phyloP scores from a whole-genome alignment of 2,113 vertebrate genomes.

The Verasper variegatus region DNA sequence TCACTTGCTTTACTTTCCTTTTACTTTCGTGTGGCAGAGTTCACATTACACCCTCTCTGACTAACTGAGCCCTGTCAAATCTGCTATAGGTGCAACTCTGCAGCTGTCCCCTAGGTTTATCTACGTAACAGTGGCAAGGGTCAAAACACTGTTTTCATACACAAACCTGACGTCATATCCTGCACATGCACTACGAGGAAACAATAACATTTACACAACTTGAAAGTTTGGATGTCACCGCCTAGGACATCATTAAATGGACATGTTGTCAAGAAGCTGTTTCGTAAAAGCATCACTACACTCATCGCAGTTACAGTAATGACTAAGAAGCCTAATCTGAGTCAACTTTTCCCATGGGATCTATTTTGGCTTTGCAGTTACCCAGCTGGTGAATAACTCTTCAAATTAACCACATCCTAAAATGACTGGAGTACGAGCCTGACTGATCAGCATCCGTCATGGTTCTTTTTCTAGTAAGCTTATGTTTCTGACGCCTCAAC shows the following conservation, averaged over 20 bases:
- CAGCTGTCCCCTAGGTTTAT: slow-evolving; percentile 25
- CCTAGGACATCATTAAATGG: not conserved
- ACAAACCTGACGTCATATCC: slow-evolving; percentile 20
- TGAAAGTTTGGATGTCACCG: not conserved
- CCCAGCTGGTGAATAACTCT: slow-evolving; percentile 40
- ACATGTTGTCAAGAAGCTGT: slow-evolving; percentile 32
- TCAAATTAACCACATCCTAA: slow-evolving; percentile 23
- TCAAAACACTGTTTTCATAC: slow-evolving; percentile 19
- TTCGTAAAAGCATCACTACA: not conserved
- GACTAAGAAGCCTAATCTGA: slow-evolving; percentile 56
- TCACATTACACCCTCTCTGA: slow-evolving; percentile 50
- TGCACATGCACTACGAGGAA: slow-evolving; percentile 4
- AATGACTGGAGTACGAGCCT: slow-evolving; percentile 21
- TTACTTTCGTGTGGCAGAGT: slow-evolving; percentile 42
- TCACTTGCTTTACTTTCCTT: slow-evolving; percentile 23
- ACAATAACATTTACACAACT: slow-evolving; percentile 17
- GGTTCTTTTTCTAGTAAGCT: slow-evolving; percentile 19
- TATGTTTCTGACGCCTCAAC: slow-evolving; percentile 9
- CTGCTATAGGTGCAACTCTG: slow-evolving; percentile 20
- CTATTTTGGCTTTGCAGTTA: slow-evolving; percentile 43
- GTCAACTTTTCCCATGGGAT: slow-evolving; percentile 36
- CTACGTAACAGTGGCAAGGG: not conserved
- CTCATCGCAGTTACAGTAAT: slow-evolving; percentile 36
- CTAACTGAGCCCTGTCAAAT: slow-evolving; percentile 47
- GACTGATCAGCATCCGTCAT: slow-evolving; percentile 35